Evolutionary conservation across 1,140 invertebrate species (phyloP).

Genomic region (Carposina sasakii): DNA sequence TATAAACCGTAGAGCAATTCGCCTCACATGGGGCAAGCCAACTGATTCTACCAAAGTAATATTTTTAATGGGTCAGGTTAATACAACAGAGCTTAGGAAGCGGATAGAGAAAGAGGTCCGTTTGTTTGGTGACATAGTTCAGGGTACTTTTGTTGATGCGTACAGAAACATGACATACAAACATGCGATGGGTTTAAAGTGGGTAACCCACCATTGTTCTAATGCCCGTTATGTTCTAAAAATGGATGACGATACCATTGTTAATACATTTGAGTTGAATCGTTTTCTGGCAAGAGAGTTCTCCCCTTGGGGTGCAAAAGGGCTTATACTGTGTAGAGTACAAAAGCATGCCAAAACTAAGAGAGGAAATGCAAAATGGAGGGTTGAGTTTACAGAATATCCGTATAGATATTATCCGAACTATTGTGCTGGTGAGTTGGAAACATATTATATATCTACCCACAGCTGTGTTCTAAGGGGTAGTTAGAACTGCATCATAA

Average conservation of each 20-base stretch:
- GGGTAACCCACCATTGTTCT: constrained; percentile 78
- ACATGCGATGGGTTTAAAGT: constrained; percentile 86
- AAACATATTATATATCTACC: no score
- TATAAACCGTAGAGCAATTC: no score
- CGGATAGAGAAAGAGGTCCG: constrained; percentile 67
- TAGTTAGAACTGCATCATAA: no score
- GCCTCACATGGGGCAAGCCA: neutral
- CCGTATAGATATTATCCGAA: constrained; percentile 77
- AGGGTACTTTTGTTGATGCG: constrained; percentile 84
- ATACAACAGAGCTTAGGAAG: neutral
- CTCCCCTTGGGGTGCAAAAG: constrained; percentile 72
- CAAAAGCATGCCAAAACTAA: constrained; percentile 67
- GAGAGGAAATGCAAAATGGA: constrained; percentile 85
- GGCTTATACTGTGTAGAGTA: constrained; percentile 76
- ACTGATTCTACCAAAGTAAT: neutral
- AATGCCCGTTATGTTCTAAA: constrained; percentile 81
- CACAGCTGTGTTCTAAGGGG: no score
- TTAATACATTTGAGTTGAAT: constrained; percentile 73
- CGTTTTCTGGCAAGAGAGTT: constrained; percentile 75
- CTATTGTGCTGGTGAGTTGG: constrained; percentile 74
- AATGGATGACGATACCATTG: constrained; percentile 84
- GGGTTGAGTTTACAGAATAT: constrained; percentile 81
- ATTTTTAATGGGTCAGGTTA: neutral
- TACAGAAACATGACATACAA: constrained; percentile 91
- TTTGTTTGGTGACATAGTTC: constrained; percentile 79